Conservation (phyloP, 2,797 vertebrate genomes). For the Aulostomus chinensis region DNA sequence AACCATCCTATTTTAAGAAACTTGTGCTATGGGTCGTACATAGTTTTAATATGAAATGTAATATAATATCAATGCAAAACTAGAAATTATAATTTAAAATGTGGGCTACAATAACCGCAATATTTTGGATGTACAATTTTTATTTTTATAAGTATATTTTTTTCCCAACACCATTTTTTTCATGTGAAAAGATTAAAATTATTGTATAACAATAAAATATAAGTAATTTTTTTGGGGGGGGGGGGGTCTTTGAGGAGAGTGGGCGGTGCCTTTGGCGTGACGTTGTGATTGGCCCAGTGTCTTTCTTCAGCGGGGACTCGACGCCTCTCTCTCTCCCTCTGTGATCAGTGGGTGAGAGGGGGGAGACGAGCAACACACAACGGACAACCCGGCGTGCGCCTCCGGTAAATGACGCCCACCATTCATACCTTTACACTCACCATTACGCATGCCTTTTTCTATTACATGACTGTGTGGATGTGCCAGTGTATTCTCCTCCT, state of each 20-base stretch:
- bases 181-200: neutral
- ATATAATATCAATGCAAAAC: too few species aligned
- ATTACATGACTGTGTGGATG: conserved; percentile 52
- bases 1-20: too few species aligned
- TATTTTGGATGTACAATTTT: neutral
- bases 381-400: conserved; percentile 74
- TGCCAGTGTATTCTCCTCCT: conserved; percentile 32
- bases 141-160: too few species aligned
- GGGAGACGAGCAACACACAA: conserved; percentile 73
- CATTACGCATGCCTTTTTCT: conserved; percentile 50
- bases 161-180: too few species aligned
- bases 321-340: conserved; percentile 70
- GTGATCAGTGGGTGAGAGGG: conserved; percentile 80
- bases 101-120: too few species aligned
- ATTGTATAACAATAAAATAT: conserved; percentile 1
- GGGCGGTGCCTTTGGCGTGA: conserved; percentile 73
- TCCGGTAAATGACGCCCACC: conserved; percentile 79
- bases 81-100: too few species aligned
- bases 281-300: conserved; percentile 69
- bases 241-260: conserved; percentile 23
- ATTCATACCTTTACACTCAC: conserved; percentile 65
- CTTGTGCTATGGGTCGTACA: too few species aligned
- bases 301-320: conserved; percentile 66
- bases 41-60: too few species aligned
- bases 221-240: neutral